phyloP scores from a whole-genome alignment of 2,888 invertebrate genomes.

The Papilio gigon region DNA sequence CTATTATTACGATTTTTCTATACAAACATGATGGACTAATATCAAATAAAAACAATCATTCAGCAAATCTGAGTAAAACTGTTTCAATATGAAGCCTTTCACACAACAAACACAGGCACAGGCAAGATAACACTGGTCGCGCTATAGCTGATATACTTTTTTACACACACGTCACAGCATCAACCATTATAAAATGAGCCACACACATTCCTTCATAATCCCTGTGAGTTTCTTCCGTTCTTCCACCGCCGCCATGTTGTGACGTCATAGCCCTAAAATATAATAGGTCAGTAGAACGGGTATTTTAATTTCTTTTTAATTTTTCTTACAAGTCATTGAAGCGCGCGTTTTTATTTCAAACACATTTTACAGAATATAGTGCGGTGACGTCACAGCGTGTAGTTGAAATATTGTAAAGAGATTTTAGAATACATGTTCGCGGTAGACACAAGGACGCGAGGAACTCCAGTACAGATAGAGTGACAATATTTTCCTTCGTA shows the following conservation, averaged over 20 bases:
- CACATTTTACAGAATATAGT: not conserved
- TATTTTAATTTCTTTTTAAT: too few relatives aligned
- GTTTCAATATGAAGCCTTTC: not conserved
- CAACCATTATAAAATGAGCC: slow-evolving; percentile 18
- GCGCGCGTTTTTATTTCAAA: not conserved
- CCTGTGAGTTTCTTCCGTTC: not conserved
- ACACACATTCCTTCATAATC: not conserved
- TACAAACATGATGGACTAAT: not conserved
- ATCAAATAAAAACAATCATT: not conserved
- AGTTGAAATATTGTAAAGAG: not conserved
- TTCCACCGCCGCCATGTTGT: not conserved
- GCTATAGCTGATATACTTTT: slow-evolving; percentile 69
- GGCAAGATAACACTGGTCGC: slow-evolving; percentile 74
- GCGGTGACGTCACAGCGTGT: not conserved
- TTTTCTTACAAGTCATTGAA: too few relatives aligned
- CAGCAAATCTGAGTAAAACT: too few relatives aligned
- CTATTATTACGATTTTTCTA: slow-evolving; percentile 1
- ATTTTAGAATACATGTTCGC: not conserved
- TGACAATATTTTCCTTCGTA: too few relatives aligned
- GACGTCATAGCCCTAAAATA: not conserved
- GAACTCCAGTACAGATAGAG: not conserved
- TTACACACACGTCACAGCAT: slow-evolving; percentile 10
- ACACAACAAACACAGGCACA: slow-evolving; percentile 30
- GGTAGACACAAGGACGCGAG: not conserved
- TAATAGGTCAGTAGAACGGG: not conserved